These are phyloP conservation scores for Pterocles orientalis DNA, from an alignment of 2,113 vertebrate genomes.

Conservation along the genomic window DNA sequence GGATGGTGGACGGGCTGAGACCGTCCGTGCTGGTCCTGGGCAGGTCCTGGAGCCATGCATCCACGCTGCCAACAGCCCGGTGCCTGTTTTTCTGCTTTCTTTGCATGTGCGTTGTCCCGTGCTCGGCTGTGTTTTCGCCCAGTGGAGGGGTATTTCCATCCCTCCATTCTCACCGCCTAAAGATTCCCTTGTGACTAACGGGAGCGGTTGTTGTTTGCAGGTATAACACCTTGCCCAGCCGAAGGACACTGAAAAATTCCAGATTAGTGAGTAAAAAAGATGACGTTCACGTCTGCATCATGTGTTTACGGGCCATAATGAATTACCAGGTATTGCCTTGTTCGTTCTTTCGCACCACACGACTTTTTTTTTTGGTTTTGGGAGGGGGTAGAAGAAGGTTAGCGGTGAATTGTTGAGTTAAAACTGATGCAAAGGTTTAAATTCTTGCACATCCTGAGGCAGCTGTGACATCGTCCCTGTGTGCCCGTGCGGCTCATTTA, in stretches of 20 bases:
- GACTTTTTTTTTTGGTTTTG: not conserved
- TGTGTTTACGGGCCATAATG: conserved; percentile 97
- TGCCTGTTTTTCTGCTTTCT: too few species aligned
- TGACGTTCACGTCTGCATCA: conserved; percentile 96
- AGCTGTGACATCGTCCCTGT: not conserved
- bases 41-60: too few species aligned
- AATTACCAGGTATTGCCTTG: conserved; percentile 90
- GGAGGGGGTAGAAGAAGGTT: not conserved
- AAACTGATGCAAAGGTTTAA: rapidly evolving
- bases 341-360: not conserved
- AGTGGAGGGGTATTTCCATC: not conserved
- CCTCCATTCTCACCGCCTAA: rapidly evolving
- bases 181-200: rapidly evolving
- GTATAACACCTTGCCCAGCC: conserved; percentile 92
- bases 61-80: too few species aligned
- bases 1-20: too few species aligned
- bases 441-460: not conserved
- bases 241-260: conserved; percentile 93
- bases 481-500: not conserved
- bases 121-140: not conserved
- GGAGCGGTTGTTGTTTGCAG: conserved; percentile 65
- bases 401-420: too few species aligned
- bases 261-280: conserved; percentile 95
- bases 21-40: too few species aligned
- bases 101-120: too few species aligned